phyloP scores from a whole-genome alignment of 2,888 invertebrate genomes.

The Imbricaverruca yamaguchii region DNA sequence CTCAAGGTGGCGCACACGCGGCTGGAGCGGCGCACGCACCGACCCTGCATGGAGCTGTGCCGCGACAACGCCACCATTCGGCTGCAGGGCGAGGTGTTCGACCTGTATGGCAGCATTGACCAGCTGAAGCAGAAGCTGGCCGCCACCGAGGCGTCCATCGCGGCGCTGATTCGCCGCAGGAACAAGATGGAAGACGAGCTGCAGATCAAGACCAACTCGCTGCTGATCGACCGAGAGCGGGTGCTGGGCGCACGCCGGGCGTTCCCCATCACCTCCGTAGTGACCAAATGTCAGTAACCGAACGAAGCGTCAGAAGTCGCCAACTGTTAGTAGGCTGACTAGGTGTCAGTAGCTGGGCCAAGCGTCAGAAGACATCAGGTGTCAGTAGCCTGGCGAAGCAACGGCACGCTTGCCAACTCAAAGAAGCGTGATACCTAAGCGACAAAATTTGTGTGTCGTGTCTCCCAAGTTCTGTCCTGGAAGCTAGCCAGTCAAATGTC shows the following conservation, averaged over 20 bases:
- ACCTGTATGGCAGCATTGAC: constrained; percentile 17
- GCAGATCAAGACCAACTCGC: constrained; percentile 72
- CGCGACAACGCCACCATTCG: constrained; percentile 50
- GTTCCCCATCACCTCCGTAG: not conserved
- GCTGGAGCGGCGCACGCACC: constrained; percentile 76
- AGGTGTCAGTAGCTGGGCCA: no score
- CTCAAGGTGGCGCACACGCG: constrained; percentile 63
- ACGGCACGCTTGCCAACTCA: no score
- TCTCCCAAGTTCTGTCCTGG: no score
- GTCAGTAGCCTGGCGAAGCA: no score
- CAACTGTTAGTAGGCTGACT: no score
- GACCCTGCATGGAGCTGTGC: constrained; percentile 83
- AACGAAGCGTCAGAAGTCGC: no score
- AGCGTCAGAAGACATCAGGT: no score
- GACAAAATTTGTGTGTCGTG: no score
- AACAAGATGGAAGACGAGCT: constrained; percentile 66
- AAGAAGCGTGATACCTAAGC: no score
- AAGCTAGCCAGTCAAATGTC: no score
- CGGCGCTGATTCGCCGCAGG: not conserved
- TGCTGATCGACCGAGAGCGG: constrained; percentile 81
- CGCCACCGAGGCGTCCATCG: constrained; percentile 1
- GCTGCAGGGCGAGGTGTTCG: constrained; percentile 14
- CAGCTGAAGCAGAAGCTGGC: constrained; percentile 21
- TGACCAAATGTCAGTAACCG: constrained; percentile 6
- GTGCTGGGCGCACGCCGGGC: constrained; percentile 14